Conservation (phyloP, 2,888 invertebrate species). For the Exocentrus adspersus region DNA sequence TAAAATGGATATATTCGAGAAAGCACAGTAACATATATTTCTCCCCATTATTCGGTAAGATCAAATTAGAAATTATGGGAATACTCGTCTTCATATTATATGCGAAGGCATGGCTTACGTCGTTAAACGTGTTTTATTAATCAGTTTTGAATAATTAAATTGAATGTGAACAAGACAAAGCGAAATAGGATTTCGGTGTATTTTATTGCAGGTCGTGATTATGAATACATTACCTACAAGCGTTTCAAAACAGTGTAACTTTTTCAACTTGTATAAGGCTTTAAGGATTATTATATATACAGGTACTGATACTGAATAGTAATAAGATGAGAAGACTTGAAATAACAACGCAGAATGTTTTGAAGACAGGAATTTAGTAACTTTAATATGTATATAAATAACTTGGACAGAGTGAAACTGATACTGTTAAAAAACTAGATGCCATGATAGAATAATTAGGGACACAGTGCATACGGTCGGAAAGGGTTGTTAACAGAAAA, state of each 20-base stretch:
- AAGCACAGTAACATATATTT: not conserved
- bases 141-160: slow-evolving; percentile 39
- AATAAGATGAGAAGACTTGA: too few species aligned
- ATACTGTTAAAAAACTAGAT: not conserved
- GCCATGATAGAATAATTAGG: not conserved
- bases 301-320: too few species aligned
- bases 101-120: slow-evolving; percentile 37
- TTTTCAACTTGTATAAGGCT: not conserved
- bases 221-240: slow-evolving; percentile 33
- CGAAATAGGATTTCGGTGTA: slow-evolving; percentile 36
- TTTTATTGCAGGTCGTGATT: slow-evolving; percentile 34
- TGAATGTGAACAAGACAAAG: slow-evolving; percentile 39
- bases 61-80: not conserved
- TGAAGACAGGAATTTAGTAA: too few species aligned
- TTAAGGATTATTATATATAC: too few species aligned
- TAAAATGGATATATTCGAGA: too few species aligned
- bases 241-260: not conserved
- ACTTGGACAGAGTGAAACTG: not conserved
- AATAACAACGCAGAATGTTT: too few species aligned
- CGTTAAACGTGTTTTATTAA: slow-evolving; percentile 37
- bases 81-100: slow-evolving; percentile 23
- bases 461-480: not conserved
- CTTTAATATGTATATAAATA: too few species aligned
- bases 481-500: slow-evolving; percentile 17
- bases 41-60: not conserved